phyloP scores from a whole-genome alignment of 2,888 invertebrate genomes.

The Lissocephala sabroskyi region DNA sequence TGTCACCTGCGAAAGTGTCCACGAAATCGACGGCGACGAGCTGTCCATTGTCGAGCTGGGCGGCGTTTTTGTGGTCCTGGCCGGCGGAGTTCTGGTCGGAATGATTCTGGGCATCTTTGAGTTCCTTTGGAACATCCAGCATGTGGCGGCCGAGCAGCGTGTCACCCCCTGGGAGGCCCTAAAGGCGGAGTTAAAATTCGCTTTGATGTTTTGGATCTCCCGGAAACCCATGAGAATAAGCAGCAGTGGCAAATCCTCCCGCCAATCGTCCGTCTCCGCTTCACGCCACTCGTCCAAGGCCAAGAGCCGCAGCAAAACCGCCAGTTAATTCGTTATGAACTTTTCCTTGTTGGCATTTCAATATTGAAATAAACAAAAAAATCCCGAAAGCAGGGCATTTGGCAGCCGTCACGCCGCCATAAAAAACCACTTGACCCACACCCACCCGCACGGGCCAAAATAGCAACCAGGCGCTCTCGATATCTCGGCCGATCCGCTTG shows the following conservation, averaged over 20 bases:
- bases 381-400: too few relatives aligned
- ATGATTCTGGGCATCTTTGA: slow-evolving; percentile 86
- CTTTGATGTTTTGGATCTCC: slow-evolving; percentile 81
- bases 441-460: too few relatives aligned
- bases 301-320: slow-evolving; percentile 48
- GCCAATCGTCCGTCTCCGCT: slow-evolving; percentile 47
- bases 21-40: slow-evolving; percentile 67
- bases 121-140: slow-evolving; percentile 87
- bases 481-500: too few relatives aligned
- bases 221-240: slow-evolving; percentile 78
- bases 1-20: slow-evolving; percentile 65
- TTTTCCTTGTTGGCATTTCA: too few relatives aligned
- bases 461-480: too few relatives aligned
- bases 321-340: slow-evolving; percentile 17
- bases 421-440: too few relatives aligned
- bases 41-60: slow-evolving; percentile 81
- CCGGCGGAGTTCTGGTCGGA: slow-evolving; percentile 81
- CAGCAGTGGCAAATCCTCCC: slow-evolving; percentile 49
- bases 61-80: slow-evolving; percentile 90
- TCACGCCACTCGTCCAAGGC: slow-evolving; percentile 51
- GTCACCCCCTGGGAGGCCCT: slow-evolving; percentile 82
- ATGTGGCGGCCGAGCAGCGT: slow-evolving; percentile 84
- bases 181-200: slow-evolving; percentile 81
- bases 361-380: too few relatives aligned
- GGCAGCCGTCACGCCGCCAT: too few relatives aligned